Evolutionary conservation across 2,113 vertebrate species (phyloP), one percentile per base, ranked within the genome.

Genomic region (Salvelinus alpinus): DNA sequence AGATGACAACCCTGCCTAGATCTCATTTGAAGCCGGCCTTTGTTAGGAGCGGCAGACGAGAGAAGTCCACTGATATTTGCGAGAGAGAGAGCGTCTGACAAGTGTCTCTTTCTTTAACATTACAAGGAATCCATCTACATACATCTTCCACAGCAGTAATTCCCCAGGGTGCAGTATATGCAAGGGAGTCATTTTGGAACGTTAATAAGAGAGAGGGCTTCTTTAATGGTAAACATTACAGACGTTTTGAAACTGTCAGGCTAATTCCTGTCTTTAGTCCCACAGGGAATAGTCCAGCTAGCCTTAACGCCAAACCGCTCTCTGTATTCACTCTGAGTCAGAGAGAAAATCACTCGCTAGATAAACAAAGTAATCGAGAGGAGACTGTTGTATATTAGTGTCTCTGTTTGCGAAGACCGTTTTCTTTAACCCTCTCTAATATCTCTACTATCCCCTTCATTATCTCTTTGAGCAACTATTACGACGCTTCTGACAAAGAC

Each of bases 1-100:
- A 97, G 96, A 97, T 96, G 96, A 97, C 95, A 97, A 97, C 95
- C 95, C 95, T 92, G 95, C 94, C 94, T 95, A 95, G 94, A 94
- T 96, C 94, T 94, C 91, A 94, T 97, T 96, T 96, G 95, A 96
- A 95, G 95, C 48, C 92, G 94, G 94, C 92, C 94, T 95, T 95
- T 96, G 95, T 95, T 93, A 95, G 94, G 94, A 94, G 94, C 93
- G 88, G 92, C 77, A 94, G 94, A 94, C 95, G 94, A 93, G 92
- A 94, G 92, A 93, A 95, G 79, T 64, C 95, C 95, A 92, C 95
- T 94, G 95, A 94, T 93, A 94, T 86, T 73, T 82, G 93, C 89
- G 90, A 92, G 90, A 11, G 90, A 9, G 38, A 94, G 92, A 71
- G 91, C 93, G 91, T 92, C 93, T 93, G 92, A 95, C 94, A 94